These are phyloP conservation scores for Drosophila ercepeae DNA, from an alignment of 1,140 invertebrate species.

Conservation along the genomic window DNA sequence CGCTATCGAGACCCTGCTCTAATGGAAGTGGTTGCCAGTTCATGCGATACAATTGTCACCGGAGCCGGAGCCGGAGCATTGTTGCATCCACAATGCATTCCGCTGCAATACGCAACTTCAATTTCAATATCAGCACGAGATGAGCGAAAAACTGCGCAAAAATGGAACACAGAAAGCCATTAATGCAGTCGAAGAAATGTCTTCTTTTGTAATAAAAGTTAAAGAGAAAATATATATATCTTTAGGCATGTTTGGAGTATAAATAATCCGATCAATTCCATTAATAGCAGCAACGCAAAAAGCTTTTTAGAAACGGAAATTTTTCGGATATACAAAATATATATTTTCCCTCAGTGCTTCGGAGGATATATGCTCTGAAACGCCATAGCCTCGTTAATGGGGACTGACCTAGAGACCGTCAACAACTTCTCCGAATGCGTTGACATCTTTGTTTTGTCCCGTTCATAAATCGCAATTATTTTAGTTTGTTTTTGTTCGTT, in stretches of 20 bases:
- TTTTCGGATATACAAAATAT: not conserved
- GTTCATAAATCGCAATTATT: conserved; percentile 43
- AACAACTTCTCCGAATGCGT: conserved; percentile 35
- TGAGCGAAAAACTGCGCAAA: conserved; percentile 21
- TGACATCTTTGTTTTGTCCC: conserved; percentile 44
- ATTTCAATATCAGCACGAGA: conserved; percentile 2
- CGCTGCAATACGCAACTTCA: conserved; percentile 8
- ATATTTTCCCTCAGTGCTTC: not conserved
- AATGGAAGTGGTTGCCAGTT: conserved; percentile 19
- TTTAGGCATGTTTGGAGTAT: not conserved
- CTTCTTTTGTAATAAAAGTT: no score
- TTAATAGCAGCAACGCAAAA: no score
- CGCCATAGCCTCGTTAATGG: conserved; percentile 18
- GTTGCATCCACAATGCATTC: conserved; percentile 24
- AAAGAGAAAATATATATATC: no score
- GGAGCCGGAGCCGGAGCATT: not conserved
- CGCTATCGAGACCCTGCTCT: not conserved
- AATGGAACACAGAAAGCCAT: conserved; percentile 5
- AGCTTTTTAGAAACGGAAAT: no score
- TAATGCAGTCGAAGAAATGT: not conserved
- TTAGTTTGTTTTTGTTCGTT: conserved; percentile 26
- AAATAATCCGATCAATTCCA: not conserved
- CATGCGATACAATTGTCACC: conserved; percentile 40
- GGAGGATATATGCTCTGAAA: conserved; percentile 13
- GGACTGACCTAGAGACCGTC: conserved; percentile 47